Percentiles rank a stretch among this genome's conserved stretches.
These are phyloP conservation scores for Rhopalosiphum padi DNA, from an alignment of 1,140 invertebrate genomes.

Conservation along the genomic window DNA sequence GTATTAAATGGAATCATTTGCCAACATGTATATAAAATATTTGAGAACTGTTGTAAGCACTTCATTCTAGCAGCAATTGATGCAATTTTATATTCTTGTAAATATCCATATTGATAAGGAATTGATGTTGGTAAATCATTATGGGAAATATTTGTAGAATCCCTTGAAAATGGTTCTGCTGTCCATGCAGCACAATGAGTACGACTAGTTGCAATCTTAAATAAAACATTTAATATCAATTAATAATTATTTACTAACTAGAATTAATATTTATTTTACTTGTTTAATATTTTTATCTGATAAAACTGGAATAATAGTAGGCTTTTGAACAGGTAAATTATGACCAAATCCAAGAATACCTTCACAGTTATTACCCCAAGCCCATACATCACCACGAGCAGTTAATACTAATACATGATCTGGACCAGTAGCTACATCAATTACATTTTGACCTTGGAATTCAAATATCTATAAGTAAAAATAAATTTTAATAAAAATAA, in stretches of 20 bases:
- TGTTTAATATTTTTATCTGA: constrained; percentile 70
- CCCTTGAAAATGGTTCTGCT: constrained; percentile 66
- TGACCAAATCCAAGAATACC: constrained; percentile 72
- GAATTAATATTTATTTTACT: constrained; percentile 62
- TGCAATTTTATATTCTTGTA: constrained; percentile 66
- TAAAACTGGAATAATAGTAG: constrained; percentile 67
- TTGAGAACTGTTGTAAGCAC: constrained; percentile 71
- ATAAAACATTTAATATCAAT: constrained; percentile 51
- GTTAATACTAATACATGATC: constrained; percentile 73
- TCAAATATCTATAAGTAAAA: constrained; percentile 15
- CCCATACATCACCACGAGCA: constrained; percentile 69
- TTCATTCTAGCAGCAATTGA: constrained; percentile 68
- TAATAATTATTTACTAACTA: constrained; percentile 24
- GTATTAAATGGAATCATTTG: constrained; percentile 68
- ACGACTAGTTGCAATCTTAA: constrained; percentile 69
- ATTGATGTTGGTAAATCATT: constrained; percentile 67
- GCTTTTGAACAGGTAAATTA: constrained; percentile 67
- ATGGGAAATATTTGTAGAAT: constrained; percentile 64
- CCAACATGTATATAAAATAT: constrained; percentile 72
- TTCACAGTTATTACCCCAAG: constrained; percentile 73
- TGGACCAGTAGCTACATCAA: constrained; percentile 71
- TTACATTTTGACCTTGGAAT: constrained; percentile 64
- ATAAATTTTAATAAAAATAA: background rate
- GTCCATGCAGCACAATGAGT: constrained; percentile 75
- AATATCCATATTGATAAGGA: constrained; percentile 69